Evolutionary conservation across 2,797 vertebrate genomes (phyloP), one percentile per base, ranked within the genome.

Genomic region (Nyctalus aviator): DNA sequence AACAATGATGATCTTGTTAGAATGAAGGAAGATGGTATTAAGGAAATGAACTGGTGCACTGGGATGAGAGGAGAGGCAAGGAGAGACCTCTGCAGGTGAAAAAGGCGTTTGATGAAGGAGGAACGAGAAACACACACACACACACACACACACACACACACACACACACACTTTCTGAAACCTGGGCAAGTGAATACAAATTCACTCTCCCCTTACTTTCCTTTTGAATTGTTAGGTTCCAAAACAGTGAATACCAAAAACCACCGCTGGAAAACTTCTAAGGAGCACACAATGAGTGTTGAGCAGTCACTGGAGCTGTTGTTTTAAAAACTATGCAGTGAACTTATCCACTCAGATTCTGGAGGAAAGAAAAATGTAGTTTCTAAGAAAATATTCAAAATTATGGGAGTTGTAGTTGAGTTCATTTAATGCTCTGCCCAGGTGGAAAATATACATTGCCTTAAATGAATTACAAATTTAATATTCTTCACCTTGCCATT

Each of bases 51-150:
- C 86, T 4, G 53, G 25, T 68, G n/a, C 8, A 72, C 25, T 32
- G 62, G 13, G 48, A 84, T 77, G 71, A 89, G 23, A 69, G 93
- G 66, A 89, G 37, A 95, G 85, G 62, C 85, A 79, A 69, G 90
- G 83, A 41, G 85, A 94, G 79, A 68, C 35, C 83, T 97, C 96
- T 91, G 53, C 10, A 62, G 17, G 94, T 96, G 57, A 71, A 87
- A 85, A 82, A 15, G 7, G 5, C 91, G 27, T 76, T 96, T 88
- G 64, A 87, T 90, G 76, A 46, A 92, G 73, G 44, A 86, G 15
- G 2, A 23, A 59, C 25, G n/a, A 53, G 32, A 57, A 86, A 62
- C 23, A 83, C 50, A 77, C 6, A 3, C 3, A 15, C 27, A 64
- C 30, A 7, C 50, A 77, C 7, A 78, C 7, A 4, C 2, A 59